phyloP scores from a whole-genome alignment of 2,113 vertebrate species.

The Ictalurus furcatus region DNA sequence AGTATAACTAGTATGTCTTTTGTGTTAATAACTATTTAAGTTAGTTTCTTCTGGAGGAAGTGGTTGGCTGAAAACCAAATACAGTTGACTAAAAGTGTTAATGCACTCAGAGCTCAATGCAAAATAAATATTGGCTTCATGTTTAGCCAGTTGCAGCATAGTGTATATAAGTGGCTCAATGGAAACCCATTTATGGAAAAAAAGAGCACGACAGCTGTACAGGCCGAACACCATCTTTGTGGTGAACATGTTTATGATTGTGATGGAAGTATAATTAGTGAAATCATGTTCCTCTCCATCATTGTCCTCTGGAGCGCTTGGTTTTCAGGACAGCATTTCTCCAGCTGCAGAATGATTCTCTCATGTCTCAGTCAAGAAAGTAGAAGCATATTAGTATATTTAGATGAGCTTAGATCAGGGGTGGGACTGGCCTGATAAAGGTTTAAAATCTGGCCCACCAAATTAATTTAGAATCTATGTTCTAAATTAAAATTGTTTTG shows the following conservation, averaged over 20 bases:
- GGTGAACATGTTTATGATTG: slow-evolving; percentile 8
- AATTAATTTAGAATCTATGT: neutral
- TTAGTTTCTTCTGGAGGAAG: neutral
- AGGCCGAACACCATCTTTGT: neutral
- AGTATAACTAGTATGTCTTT: neutral
- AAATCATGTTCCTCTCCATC: neutral
- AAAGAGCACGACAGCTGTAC: neutral
- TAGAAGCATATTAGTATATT: neutral
- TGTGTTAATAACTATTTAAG: neutral
- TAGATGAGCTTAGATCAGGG: neutral
- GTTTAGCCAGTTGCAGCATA: neutral
- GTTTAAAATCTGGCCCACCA: neutral
- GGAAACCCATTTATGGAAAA: slow-evolving; percentile 11
- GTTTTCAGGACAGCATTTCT: neutral
- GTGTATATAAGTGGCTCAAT: slow-evolving; percentile 12
- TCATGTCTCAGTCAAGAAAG: neutral
- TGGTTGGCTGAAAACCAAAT: neutral
- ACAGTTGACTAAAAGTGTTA: neutral
- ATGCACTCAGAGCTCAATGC: neutral
- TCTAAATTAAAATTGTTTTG: neutral
- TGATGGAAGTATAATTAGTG: slow-evolving; percentile 19
- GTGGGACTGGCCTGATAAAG: neutral
- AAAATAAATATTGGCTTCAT: slow-evolving; percentile 24
- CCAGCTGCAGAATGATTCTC: neutral
- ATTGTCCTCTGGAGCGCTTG: neutral